phyloP scores from a whole-genome alignment of 1,140 invertebrate species.

The Drosophila trapezifrons region DNA sequence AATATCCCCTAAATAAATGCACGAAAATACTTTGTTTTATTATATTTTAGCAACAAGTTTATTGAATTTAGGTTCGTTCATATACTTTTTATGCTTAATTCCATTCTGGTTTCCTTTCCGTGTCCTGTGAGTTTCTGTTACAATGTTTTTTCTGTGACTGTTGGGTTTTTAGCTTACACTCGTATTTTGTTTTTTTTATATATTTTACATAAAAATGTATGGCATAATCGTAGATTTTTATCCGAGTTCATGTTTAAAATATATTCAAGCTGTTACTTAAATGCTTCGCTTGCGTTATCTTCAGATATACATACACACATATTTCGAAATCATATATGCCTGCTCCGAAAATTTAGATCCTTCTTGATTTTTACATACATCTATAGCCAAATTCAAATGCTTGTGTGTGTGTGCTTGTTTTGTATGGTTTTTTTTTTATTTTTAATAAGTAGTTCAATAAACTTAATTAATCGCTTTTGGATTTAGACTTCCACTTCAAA shows the following conservation, averaged over 20 bases:
- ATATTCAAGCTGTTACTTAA: constrained; percentile 70
- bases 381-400: constrained; percentile 62
- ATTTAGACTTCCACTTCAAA: constrained; percentile 38
- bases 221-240: constrained; percentile 76
- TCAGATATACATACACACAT: constrained; percentile 53
- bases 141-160: constrained; percentile 63
- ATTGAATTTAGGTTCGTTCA: constrained; percentile 79
- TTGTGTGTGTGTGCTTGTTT: constrained; percentile 22
- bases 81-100: constrained; percentile 74
- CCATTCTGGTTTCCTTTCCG: constrained; percentile 57
- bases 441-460: constrained; percentile 60
- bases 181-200: constrained; percentile 47
- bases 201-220: constrained; percentile 79
- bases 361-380: constrained; percentile 56
- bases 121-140: constrained; percentile 78
- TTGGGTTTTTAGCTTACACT: constrained; percentile 68
- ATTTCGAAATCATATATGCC: constrained; percentile 63
- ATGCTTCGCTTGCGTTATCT: constrained; percentile 54
- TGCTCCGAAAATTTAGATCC: constrained; percentile 56
- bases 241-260: constrained; percentile 74
- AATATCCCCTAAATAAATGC: neutral
- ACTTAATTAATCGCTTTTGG: constrained; percentile 66
- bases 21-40: constrained; percentile 41
- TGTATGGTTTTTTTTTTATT: constrained; percentile 9
- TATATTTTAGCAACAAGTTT: constrained; percentile 82